Base-by-base conservation (phyloP, 2,888 invertebrate species). In the Morpho deidamia region DNA sequence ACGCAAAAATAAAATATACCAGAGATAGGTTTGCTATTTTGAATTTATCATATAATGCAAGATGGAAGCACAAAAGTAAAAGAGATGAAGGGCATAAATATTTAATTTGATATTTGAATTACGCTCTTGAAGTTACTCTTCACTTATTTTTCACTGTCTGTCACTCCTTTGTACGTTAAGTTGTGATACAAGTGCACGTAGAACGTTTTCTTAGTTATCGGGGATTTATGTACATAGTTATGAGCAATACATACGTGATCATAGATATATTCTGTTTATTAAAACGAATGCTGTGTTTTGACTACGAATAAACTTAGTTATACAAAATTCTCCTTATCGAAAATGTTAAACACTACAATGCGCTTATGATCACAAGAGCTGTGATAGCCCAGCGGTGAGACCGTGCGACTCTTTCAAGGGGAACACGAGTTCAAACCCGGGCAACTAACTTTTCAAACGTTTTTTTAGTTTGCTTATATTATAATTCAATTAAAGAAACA, bases 121-220 rank as follows among this genome's bases (percentile, higher is more conserved):
- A 74, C 65, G 65, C 65, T 65, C 70, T 69, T 63, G 67, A 70
- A 66, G 70, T 70, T 67, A 64, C 67, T 70, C 70, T 65, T 74
- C 71, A 69, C 72, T 72, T 77, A 78, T 82, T 80, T 81, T 78
- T 80, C 77, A 80, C 78, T 69, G 80, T 81, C 81, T 71, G 67
- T 72, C 72, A 68, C 59, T 71, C 69, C 61, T 61, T 66, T 67
- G 63, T 64, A 66, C 58, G 63, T 68, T 69, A 66, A 68, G 66
- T 64, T 66, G 64, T 59, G 47, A 60, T 66, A 63, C 62, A 65
- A 66, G 67, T 70, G 63, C 62, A 63, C 60, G 64, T 59, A 54
- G 57, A 64, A 61, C 63, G 58, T 58, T 62, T 60, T 63, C 64
- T 64, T 66, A 62, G 64, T 61, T 63, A 63, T 62, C 60, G 56